Evolutionary conservation across 2,113 vertebrate species (phyloP), one percentile per base, ranked within the genome.

Genomic region (Leptocoma aspasia): DNA sequence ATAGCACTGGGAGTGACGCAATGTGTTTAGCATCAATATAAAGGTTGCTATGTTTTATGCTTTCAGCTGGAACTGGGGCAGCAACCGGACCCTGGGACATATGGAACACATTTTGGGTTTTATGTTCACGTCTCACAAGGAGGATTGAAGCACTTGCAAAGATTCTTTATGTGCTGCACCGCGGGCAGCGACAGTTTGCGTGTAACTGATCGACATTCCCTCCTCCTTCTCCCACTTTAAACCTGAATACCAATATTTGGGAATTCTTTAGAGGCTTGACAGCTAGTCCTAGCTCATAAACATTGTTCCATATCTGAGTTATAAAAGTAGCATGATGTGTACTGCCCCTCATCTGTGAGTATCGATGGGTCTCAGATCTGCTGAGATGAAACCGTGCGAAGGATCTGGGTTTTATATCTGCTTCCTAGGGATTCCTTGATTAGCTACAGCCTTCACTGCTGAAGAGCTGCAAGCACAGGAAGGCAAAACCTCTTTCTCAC

Each of bases 21-120:
- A 98, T 98, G 71, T 98, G 97, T 98, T 98, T 98, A 98, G 92
- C 96, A 98, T 98, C 97, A 98, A 96, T 98, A 98, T 90, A 95
- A 97, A 98, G 94, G 98, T 98, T 98, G 97, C 97, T 98, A 98
- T 96, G 97, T 97, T 97, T 97, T 98, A 90, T 95, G 90, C 88
- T 96, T 97, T 96, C 96, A 97, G 94, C 96, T 98, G 97, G 97
- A 98, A 96, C 96, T 96, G 96, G 92, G 97, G 95, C 86, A 93
- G 95, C 87, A 90, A 92, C 69, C 95, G 96, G 96, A 98, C 96
- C 94, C 96, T 96, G 82, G 79, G 96, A 97, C 98, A 98, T 98
- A 98, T 97, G 98, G 98, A 98, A 98, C 6, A 3, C 83, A 98
- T 98, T 98, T 97, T 85, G 65, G 80, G 76, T 92, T 96, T 97